phyloP scores from a whole-genome alignment of 2,113 vertebrate genomes.

The Cryptomyrus ogoouensis region DNA sequence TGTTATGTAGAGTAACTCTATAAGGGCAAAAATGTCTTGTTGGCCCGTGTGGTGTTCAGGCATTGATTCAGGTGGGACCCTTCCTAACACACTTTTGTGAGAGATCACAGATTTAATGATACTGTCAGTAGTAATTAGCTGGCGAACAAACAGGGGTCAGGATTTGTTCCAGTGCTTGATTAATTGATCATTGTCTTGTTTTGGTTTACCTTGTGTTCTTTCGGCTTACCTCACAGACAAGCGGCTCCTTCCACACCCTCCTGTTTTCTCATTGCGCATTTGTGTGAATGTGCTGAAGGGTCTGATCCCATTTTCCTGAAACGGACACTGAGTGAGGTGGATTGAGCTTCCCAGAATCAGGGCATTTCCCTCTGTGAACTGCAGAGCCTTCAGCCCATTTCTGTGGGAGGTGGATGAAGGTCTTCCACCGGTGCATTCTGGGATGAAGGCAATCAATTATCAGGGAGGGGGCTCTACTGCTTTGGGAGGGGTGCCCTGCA shows the following conservation, averaged over 20 bases:
- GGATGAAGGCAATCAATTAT: not conserved
- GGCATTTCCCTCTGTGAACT: not conserved
- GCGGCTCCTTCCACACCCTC: not conserved
- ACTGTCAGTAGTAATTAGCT: not conserved
- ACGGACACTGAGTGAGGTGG: not conserved
- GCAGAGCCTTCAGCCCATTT: not conserved
- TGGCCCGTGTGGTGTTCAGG: not conserved
- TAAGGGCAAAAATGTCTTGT: not conserved
- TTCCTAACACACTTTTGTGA: not conserved
- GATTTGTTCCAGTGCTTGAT: not conserved
- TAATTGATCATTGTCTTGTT: not conserved
- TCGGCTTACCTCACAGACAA: not conserved
- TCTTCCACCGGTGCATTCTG: conserved; percentile 7
- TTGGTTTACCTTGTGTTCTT: not conserved
- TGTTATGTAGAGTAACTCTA: not conserved
- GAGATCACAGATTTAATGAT: not conserved
- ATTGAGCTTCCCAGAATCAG: not conserved
- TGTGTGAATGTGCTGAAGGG: not conserved
- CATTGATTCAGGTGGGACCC: not conserved
- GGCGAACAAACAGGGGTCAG: not conserved
- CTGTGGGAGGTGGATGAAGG: not conserved
- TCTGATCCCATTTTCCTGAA: not conserved
- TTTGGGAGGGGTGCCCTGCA: conserved; percentile 24
- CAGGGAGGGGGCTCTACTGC: conserved; percentile 42
- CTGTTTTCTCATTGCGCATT: not conserved